These are phyloP conservation scores for Hemiscyllium ocellatum DNA, from an alignment of 2,113 vertebrate genomes.

Conservation along the genomic window DNA sequence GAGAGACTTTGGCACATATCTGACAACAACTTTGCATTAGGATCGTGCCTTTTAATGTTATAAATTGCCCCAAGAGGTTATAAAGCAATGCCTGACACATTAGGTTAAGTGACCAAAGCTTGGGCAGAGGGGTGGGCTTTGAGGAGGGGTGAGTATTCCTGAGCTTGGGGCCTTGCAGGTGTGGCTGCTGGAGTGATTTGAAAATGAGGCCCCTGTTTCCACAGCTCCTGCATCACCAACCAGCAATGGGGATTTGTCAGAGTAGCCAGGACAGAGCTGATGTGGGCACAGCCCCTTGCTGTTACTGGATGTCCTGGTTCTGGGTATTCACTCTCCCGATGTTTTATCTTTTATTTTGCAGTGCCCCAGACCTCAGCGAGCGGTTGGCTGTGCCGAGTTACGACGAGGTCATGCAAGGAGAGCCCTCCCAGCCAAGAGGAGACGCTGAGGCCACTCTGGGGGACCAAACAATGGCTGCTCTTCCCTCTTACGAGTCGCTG, in stretches of 20 bases:
- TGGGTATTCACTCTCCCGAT: constrained; percentile 43
- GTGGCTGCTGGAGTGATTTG: background rate
- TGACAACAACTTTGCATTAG: background rate
- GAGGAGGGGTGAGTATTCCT: background rate
- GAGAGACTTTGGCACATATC: background rate
- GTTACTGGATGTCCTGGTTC: constrained; percentile 51
- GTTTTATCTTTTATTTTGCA: constrained; percentile 46
- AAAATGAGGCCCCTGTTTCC: background rate
- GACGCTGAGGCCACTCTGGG: constrained; percentile 40
- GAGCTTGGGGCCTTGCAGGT: background rate
- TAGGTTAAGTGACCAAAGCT: too few species aligned
- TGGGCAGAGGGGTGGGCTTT: too few species aligned
- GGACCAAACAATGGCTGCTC: constrained; percentile 61
- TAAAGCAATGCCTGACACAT: too few species aligned
- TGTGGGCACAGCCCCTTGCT: background rate
- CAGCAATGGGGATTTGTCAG: background rate
- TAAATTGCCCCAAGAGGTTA: too few species aligned
- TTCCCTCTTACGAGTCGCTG: constrained; percentile 88
- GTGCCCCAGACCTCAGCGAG: constrained; percentile 49
- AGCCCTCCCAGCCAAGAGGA: constrained; percentile 57
- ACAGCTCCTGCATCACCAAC: background rate
- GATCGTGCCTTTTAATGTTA: too few species aligned
- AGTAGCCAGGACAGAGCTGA: too few species aligned
- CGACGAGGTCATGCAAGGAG: constrained; percentile 78
- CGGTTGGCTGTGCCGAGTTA: constrained; percentile 76